These are phyloP conservation scores for Echinops telfairi DNA, from an alignment of 2,113 vertebrate genomes.

Conservation along the genomic window DNA sequence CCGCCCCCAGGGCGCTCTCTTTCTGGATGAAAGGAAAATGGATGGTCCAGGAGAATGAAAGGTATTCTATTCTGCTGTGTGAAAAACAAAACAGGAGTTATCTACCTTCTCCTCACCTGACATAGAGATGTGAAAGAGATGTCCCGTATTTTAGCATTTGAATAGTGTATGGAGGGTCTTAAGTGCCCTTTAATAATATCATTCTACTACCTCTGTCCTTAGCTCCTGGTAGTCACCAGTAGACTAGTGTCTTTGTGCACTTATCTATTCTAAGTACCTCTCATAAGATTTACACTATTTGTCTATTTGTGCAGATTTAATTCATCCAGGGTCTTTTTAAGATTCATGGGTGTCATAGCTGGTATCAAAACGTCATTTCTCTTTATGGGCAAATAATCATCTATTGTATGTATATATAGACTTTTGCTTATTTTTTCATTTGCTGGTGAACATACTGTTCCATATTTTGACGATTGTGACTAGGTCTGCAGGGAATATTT, in stretches of 20 bases:
- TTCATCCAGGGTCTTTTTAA: not conserved
- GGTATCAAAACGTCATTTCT: not conserved
- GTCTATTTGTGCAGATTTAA: not conserved
- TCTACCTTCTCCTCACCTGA: not conserved
- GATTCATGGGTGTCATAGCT: not conserved
- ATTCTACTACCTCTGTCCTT: not conserved
- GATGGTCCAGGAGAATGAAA: slow-evolving; percentile 91
- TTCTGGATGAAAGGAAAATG: slow-evolving; percentile 94
- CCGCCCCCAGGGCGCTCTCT: slow-evolving; percentile 92
- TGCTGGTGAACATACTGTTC: not conserved
- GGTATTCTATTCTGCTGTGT: slow-evolving; percentile 86
- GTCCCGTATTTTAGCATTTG: not conserved
- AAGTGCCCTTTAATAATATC: not conserved
- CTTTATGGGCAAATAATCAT: not conserved
- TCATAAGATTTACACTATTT: not conserved
- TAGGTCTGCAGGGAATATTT: not conserved
- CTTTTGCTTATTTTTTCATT: not conserved
- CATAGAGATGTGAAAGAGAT: not conserved
- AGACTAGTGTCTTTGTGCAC: not conserved
- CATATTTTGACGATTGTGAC: not conserved
- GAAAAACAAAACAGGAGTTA: not conserved
- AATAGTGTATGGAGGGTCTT: not conserved
- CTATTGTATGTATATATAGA: not conserved
- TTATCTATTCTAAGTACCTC: not conserved
- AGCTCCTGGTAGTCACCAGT: not conserved